Evolutionary conservation across 2,888 invertebrate genomes (phyloP), one percentile per base, ranked within the genome.

Genomic region (Monopis laevigella): DNA sequence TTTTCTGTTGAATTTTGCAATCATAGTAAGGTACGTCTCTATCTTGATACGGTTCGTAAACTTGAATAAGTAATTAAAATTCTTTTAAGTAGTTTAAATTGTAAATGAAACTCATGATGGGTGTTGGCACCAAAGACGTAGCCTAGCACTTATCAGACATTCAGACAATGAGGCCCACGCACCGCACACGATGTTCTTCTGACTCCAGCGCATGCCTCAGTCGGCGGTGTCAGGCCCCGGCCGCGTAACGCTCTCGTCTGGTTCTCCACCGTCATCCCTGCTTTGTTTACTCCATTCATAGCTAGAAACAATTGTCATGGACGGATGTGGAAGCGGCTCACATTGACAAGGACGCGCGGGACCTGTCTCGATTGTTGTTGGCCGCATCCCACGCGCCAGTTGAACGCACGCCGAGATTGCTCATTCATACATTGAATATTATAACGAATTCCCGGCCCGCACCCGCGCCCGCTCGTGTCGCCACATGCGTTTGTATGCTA

Each of bases 341-440:
- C 80, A 80, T 78, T 78, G 78, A 78, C 78, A 80, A 78, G 78
- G 78, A 74, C 78, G 78, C 73, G 73, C 72, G 73, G 75, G 77
- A 75, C 73, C 74, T 71, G 75, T 75, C 72, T 65, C 62, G 62
- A 62, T 55, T 62, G 66, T 72, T 73, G 70, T 74, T 73, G 69
- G 67, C 69, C 62, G 67, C 75, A 65, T 57, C 77, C 74, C 75
- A 73, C 77, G 75, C 77, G 52, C 48, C 59, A 55, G 59, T 58
- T 61, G 65, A 59, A 60, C 65, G 67, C 51, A 54, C 67, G 60
- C 64, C 48, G 61, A 66, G 60, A 73, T 72, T 78, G 70, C 75
- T 75, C 78, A 80, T 78, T 80, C 78, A 80, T 78, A 75, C 78
- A 80, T 80, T 77, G 74, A 74, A 74, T 73, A 75, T 75, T 65